Conservation (phyloP, 2,888 invertebrate species). For the Scaptomyza cyrtandrae region DNA sequence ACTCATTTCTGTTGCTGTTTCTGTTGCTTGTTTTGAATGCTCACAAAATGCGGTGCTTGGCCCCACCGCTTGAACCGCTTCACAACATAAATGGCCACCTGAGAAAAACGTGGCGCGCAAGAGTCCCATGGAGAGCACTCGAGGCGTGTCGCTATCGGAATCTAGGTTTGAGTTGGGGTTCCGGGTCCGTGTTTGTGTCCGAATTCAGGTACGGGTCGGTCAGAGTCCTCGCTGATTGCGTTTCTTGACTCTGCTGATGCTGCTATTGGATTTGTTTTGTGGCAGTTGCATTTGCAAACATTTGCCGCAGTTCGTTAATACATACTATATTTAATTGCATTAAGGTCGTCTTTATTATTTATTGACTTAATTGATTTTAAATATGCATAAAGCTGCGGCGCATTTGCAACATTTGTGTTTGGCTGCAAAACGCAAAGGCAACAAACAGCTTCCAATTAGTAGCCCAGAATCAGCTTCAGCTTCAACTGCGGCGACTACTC, state of each 20-base stretch:
- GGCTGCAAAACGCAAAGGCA: slow-evolving; percentile 76
- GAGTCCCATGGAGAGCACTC: slow-evolving; percentile 54
- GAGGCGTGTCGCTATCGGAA: slow-evolving; percentile 59
- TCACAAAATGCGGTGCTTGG: slow-evolving; percentile 20
- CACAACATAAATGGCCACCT: slow-evolving; percentile 43
- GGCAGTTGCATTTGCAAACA: slow-evolving; percentile 42
- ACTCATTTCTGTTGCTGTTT: slow-evolving; percentile 34
- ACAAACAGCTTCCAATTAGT: slow-evolving; percentile 72
- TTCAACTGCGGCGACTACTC: slow-evolving; percentile 2
- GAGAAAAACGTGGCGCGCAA: slow-evolving; percentile 41
- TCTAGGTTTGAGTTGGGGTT: background rate
- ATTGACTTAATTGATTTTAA: slow-evolving; percentile 84
- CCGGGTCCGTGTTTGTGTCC: background rate
- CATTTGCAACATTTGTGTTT: slow-evolving; percentile 77
- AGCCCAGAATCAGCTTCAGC: slow-evolving; percentile 16
- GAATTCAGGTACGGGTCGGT: background rate
- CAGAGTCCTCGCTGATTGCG: slow-evolving; percentile 11
- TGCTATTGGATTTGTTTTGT: slow-evolving; percentile 5
- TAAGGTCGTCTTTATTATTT: slow-evolving; percentile 76
- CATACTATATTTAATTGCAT: slow-evolving; percentile 75
- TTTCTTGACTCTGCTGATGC: slow-evolving; percentile 20
- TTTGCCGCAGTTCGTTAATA: slow-evolving; percentile 17
- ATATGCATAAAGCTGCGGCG: slow-evolving; percentile 80
- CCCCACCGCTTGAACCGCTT: slow-evolving; percentile 12
- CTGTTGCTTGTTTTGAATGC: slow-evolving; percentile 27